Conservation (phyloP, 2,113 vertebrate species). For the Lucifuga dentata region DNA sequence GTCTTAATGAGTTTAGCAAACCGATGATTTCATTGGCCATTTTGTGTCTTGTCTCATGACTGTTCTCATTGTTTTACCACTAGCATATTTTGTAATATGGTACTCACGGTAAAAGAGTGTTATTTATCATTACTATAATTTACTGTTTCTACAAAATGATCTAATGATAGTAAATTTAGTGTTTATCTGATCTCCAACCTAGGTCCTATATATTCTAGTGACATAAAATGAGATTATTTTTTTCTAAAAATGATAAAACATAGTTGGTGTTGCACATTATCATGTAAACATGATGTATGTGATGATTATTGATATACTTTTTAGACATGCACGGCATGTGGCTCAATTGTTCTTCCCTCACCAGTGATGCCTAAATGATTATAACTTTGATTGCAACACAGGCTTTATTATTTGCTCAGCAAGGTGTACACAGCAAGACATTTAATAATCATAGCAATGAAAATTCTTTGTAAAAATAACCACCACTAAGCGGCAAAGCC, state of each 20-base stretch:
- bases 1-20: constrained; percentile 38
- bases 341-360: not conserved
- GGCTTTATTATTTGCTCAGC: no score
- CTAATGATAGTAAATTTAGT: not conserved
- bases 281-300: not conserved
- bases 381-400: no score
- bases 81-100: not conserved
- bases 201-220: no score
- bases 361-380: no score
- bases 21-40: constrained; percentile 19
- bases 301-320: not conserved
- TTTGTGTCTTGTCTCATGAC: not conserved
- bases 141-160: no score
- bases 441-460: not conserved
- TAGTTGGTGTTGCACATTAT: not conserved
- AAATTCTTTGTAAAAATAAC: not conserved
- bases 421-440: constrained; percentile 5
- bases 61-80: not conserved
- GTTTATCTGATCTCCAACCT: no score
- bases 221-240: no score
- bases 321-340: not conserved
- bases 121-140: no score
- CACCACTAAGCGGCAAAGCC: not conserved
- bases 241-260: no score
- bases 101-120: not conserved